Base-by-base conservation (phyloP, 2,888 invertebrate genomes). In the Tachina grossa region DNA sequence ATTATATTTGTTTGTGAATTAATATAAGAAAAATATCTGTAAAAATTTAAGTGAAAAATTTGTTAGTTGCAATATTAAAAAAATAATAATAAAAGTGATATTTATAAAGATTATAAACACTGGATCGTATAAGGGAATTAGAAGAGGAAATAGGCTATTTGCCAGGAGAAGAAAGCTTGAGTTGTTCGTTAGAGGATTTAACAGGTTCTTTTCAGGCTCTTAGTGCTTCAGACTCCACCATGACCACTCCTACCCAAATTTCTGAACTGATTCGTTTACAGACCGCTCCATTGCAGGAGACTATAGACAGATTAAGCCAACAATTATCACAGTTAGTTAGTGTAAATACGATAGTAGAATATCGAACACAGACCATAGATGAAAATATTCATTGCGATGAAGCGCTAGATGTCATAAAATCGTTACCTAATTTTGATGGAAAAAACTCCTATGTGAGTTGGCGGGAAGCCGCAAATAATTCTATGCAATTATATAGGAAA, bases 391-490 rank as follows among this genome's bases (percentile, higher is more conserved):
- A 22, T 55, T 55, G 22, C 55, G 55, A 55, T 9, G 10, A 55
- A 55, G 1, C 10, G 22, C 55, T 51, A 51, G 55, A 55, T 16
- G 55, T 41, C n/a, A n/a, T 41, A 66, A 84, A 80, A 69, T 79
- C 74, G 3, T 45, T 84, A 45, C 69, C 68, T n/a, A 55, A 74
- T 45, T 78, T 83, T 59, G 22, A 19, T 65, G 41, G 41, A 10
- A 61, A 59, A 59, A 61, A n/a, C 16, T 39, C 77, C 19, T 81
- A 77, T 68, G 83, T 83, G 9, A 66, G 77, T 59, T 84, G 83
- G 84, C 75, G 87, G 19, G 69, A 87, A 61, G 82, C 71, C 22
- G 85, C 85, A 31, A 39, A 71, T 45, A 22, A 22, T 22, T 22
- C 22, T 22, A 22, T 22, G 22, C 22, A 22, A 2, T 22, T 22